These are phyloP conservation scores for Cryptocephalus primarius DNA, from an alignment of 2,888 invertebrate species.

Conservation along the genomic window DNA sequence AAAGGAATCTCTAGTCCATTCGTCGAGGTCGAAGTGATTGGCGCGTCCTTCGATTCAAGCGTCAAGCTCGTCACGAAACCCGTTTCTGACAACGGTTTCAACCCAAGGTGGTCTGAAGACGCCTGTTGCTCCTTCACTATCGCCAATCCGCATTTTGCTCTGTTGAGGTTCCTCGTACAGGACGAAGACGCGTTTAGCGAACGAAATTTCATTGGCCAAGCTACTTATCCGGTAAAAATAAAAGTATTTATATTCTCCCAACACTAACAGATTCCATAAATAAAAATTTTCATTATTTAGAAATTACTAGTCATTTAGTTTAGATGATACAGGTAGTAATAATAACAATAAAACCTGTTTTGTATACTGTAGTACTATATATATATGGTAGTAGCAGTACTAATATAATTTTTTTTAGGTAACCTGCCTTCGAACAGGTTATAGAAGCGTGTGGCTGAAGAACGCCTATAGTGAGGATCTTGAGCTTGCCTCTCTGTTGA, in stretches of 20 bases:
- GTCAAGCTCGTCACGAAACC: conserved; percentile 69
- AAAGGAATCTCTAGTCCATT: conserved; percentile 81
- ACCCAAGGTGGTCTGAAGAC: conserved; percentile 82
- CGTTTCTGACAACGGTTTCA: conserved; percentile 79
- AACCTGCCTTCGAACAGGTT: conserved; percentile 71
- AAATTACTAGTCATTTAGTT: too few species aligned
- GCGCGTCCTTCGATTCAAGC: conserved; percentile 78
- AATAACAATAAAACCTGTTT: too few species aligned
- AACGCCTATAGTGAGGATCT: conserved; percentile 89
- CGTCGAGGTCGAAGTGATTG: conserved; percentile 83
- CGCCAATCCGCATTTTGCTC: conserved; percentile 68
- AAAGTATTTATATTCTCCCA: background rate
- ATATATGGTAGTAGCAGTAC: too few species aligned
- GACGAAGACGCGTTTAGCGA: conserved; percentile 98
- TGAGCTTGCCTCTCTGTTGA: conserved; percentile 80
- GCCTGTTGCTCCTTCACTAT: conserved; percentile 66
- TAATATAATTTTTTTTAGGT: conserved; percentile 37
- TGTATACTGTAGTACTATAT: too few species aligned
- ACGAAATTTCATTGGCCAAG: conserved; percentile 92
- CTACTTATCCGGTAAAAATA: conserved; percentile 69
- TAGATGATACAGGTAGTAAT: too few species aligned
- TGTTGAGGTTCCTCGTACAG: conserved; percentile 79
- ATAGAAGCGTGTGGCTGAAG: conserved; percentile 79
- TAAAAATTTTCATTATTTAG: too few species aligned
- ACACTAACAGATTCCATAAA: too few species aligned